Percentiles rank a stretch among this genome's conserved stretches.
phyloP scores from a whole-genome alignment of 2,888 invertebrate genomes.

The Pseudococcus longispinus region DNA sequence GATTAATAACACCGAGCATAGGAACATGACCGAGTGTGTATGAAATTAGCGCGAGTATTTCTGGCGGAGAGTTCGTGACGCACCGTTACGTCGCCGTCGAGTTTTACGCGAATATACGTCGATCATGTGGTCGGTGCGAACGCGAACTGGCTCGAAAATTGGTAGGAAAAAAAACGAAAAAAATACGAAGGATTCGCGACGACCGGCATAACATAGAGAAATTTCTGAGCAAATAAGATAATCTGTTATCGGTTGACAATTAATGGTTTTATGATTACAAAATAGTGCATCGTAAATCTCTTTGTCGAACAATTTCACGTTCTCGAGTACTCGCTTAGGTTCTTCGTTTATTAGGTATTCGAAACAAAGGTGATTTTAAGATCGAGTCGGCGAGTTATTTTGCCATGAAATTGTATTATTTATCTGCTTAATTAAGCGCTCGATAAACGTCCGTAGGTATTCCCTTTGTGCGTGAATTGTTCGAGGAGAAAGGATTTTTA shows the following conservation, averaged over 20 bases:
- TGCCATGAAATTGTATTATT: background rate
- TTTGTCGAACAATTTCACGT: background rate
- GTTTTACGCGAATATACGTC: background rate
- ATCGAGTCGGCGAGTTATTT: background rate
- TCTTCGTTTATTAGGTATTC: background rate
- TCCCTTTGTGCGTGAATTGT: background rate
- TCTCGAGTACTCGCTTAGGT: background rate
- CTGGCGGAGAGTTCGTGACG: background rate
- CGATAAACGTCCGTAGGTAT: background rate
- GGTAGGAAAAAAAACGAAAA: background rate
- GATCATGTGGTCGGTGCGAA: background rate
- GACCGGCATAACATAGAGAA: background rate
- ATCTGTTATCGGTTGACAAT: constrained; percentile 18
- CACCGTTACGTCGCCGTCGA: background rate
- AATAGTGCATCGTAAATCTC: constrained; percentile 1
- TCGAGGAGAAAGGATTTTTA: background rate
- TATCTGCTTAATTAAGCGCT: background rate
- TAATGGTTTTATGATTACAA: constrained; percentile 33
- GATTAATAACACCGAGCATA: background rate
- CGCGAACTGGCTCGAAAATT: background rate
- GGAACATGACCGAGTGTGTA: background rate
- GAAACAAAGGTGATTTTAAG: background rate
- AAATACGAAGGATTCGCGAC: background rate
- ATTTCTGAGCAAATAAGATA: constrained; percentile 4
- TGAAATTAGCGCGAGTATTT: background rate